Base-by-base conservation (phyloP, 1,140 invertebrate species). In the Ceratina australensis region DNA sequence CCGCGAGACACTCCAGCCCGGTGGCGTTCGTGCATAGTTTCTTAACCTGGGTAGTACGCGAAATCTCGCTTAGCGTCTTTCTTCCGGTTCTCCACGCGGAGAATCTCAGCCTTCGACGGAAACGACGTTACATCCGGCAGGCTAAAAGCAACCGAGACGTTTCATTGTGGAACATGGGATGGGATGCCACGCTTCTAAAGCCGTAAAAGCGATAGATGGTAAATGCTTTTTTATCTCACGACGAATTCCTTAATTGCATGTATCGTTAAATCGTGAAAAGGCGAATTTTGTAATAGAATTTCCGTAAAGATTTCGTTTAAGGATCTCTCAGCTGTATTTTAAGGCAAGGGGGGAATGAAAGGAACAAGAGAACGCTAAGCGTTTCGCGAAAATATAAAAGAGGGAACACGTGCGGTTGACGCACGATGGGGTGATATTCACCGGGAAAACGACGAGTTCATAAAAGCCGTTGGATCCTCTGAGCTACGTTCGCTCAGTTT, bases 401-500 rank as follows among this genome's bases (percentile, higher is more conserved):
- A 47, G 33, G 16, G 22, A 28, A n/a, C 75, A 82, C 74, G 80
- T 82, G 80, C 68, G 13, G 65, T 64, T 78, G 75, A 82, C 67
- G 76, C 52, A 59, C 75, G 68, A 83, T 61, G 56, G 72, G 16
- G n/a, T 24, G 47, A 56, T 68, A 63, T 50, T 78, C 65, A 50
- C 47, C 22, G 10, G n/a, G 57, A 64, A 42, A 56, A 54, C 72
- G 33, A 28, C 61, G 24, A 12, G 22, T 63, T 79, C 57, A 24
- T 80, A 59, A 80, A 80, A 73, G 75, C 54, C 4, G 18, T 28
- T 20, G 61, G 75, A 49, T 80, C 79, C 60, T 47, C 67, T 73
- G 80, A 20, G 71, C 81, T 71, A 28, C 66, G 69, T 75, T 71
- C 64, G 69, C 80, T 74, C 67, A 81, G 82, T 80, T 86, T 78